These are phyloP conservation scores for Eulithis testata DNA, from an alignment of 2,888 invertebrate genomes.

Conservation along the genomic window DNA sequence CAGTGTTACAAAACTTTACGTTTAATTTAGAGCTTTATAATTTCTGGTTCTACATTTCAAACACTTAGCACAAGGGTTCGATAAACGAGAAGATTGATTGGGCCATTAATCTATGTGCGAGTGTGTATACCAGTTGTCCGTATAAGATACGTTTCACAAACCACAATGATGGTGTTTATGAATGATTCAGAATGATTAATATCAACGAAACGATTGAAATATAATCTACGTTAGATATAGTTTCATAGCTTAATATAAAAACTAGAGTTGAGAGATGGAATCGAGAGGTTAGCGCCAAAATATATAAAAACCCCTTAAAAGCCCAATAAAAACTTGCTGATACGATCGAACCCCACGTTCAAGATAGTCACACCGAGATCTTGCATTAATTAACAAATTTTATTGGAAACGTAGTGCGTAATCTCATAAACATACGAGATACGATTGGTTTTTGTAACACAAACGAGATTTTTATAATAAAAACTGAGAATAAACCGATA, in stretches of 20 bases:
- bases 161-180: conserved; percentile 38
- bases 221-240: conserved; percentile 11
- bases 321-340: conserved; percentile 42
- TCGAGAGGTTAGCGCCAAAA: conserved; percentile 25
- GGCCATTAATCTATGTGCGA: conserved; percentile 49
- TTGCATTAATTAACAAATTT: conserved; percentile 63
- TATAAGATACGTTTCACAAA: conserved; percentile 39
- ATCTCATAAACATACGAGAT: conserved; percentile 70
- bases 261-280: conserved; percentile 6
- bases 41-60: conserved; percentile 26
- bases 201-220: conserved; percentile 11
- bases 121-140: conserved; percentile 14
- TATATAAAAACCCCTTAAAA: conserved; percentile 30
- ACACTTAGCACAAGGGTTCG: conserved; percentile 39
- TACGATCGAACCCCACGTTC: conserved; percentile 38
- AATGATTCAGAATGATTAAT: conserved; percentile 37
- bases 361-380: conserved; percentile 48
- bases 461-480: conserved; percentile 81
- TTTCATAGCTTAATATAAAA: conserved; percentile 8
- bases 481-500: conserved; percentile 81
- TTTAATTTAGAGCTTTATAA: not conserved
- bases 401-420: conserved; percentile 55
- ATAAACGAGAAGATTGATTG: conserved; percentile 55
- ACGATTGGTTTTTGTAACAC: conserved; percentile 69
- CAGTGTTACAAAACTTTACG: not conserved